A percentile compares a stretch with the other conserved stretches of the same genome.
These are phyloP conservation scores for Apus apus DNA, from an alignment of 2,113 vertebrate species.

Conservation along the genomic window DNA sequence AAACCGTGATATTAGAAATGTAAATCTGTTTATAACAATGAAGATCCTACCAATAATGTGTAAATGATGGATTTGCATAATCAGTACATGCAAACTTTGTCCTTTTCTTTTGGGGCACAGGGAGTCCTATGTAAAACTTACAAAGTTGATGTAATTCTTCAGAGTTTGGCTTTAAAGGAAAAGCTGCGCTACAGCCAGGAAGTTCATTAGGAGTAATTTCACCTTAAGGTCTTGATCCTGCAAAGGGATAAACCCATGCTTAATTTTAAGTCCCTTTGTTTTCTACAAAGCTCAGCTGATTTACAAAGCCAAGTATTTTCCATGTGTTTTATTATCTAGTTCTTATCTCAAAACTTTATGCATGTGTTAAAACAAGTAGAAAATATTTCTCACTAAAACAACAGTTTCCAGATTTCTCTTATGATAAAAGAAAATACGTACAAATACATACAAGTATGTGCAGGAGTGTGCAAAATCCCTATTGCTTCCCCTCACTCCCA, in stretches of 20 bases:
- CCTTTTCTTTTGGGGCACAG: neutral
- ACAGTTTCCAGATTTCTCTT: neutral
- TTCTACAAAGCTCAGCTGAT: neutral
- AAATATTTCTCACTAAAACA: neutral
- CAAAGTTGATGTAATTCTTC: neutral
- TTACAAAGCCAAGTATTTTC: neutral
- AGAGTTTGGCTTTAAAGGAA: neutral
- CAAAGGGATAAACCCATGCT: neutral
- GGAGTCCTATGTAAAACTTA: neutral
- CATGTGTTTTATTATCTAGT: neutral
- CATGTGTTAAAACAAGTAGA: neutral
- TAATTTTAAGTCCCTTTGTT: neutral
- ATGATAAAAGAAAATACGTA: too few species aligned
- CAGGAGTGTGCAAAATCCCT: too few species aligned
- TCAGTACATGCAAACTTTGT: neutral
- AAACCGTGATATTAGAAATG: neutral
- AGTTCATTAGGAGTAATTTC: neutral
- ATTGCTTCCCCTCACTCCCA: too few species aligned
- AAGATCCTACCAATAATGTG: neutral
- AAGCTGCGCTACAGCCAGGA: neutral
- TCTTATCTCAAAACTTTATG: neutral
- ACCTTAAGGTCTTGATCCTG: neutral
- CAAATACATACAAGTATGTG: too few species aligned
- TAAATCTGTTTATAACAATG: neutral
- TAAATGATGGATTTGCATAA: neutral